phyloP scores from a whole-genome alignment of 2,797 vertebrate species.

The Cottoperca gobio region DNA sequence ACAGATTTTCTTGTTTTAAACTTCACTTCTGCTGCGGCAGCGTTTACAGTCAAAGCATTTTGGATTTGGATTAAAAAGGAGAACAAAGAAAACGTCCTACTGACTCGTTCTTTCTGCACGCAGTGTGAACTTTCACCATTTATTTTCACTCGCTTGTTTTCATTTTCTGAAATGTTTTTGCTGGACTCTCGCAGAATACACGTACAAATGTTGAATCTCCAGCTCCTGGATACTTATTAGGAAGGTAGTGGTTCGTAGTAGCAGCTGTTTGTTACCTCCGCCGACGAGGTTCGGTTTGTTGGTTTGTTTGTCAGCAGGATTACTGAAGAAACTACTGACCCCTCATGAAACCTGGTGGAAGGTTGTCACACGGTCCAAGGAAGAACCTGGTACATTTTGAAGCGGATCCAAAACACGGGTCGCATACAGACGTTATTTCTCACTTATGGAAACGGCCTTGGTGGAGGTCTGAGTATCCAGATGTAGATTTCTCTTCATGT shows the following conservation, averaged over 20 bases:
- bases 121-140: constrained; percentile 4
- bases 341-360: no score
- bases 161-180: constrained; percentile 14
- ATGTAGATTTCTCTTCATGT: neutral
- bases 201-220: constrained; percentile 13
- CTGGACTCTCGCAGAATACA: neutral
- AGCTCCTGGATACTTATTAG: neutral
- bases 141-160: constrained; percentile 13
- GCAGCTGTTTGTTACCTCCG: neutral
- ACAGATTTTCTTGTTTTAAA: constrained; percentile 17
- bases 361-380: no score
- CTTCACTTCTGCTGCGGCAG: constrained; percentile 34
- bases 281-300: no score
- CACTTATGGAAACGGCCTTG: no score
- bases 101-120: constrained; percentile 15
- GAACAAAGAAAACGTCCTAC: constrained; percentile 2
- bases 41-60: constrained; percentile 7
- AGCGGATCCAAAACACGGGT: no score
- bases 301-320: no score
- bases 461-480: no score
- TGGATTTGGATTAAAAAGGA: constrained; percentile 13
- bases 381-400: no score
- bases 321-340: no score
- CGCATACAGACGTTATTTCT: no score
- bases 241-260: neutral